Conservation (phyloP, 2,113 vertebrate species). For the Deroptyus accipitrinus region DNA sequence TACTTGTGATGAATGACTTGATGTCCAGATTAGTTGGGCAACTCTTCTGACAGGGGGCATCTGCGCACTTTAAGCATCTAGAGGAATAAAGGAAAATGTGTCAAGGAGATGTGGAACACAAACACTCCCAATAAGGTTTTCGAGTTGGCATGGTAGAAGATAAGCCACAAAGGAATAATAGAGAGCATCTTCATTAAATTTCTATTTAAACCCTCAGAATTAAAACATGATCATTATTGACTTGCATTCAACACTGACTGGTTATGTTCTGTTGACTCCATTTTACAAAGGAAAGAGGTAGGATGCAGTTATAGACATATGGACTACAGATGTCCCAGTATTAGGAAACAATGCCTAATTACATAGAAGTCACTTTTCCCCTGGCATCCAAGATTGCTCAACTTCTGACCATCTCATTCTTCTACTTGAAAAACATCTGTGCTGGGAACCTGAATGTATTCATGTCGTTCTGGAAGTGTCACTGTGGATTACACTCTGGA, state of each 20-base stretch:
- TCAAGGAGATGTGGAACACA: constrained; percentile 21
- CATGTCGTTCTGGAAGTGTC: neutral
- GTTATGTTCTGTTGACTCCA: neutral
- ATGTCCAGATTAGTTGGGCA: constrained; percentile 88
- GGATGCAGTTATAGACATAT: neutral
- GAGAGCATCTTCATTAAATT: neutral
- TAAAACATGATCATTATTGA: neutral
- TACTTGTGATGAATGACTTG: constrained; percentile 88
- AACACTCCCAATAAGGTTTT: neutral
- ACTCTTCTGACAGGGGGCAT: constrained; percentile 90
- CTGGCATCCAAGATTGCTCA: neutral
- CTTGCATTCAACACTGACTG: neutral
- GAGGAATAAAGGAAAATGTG: constrained; percentile 23
- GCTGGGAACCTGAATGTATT: neutral
- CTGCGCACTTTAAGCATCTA: constrained; percentile 88
- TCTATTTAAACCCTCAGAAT: neutral
- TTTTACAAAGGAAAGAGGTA: neutral
- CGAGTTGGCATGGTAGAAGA: neutral
- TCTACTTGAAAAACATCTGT: neutral
- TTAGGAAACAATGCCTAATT: neutral
- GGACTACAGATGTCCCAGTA: neutral
- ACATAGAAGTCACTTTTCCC: neutral
- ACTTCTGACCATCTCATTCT: neutral
- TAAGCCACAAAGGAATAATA: neutral
- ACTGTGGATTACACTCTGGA: neutral